Percentiles rank a stretch among this genome's conserved stretches.
These are phyloP conservation scores for Phyllopteryx taeniolatus DNA, from an alignment of 2,113 vertebrate genomes.

Conservation along the genomic window DNA sequence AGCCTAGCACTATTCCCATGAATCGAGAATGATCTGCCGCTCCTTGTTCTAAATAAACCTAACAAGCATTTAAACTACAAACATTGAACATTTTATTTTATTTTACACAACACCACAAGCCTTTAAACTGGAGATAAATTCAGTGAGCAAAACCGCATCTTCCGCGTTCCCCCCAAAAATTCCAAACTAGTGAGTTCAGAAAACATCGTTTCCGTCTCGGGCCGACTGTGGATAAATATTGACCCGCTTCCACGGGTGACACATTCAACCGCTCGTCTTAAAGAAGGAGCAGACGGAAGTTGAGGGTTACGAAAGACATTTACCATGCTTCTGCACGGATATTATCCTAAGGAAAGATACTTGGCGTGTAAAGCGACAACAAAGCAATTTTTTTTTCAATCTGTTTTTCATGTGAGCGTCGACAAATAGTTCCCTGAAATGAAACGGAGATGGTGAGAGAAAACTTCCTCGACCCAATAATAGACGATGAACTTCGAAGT, in stretches of 20 bases:
- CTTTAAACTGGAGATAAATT: not conserved
- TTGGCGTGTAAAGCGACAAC: not conserved
- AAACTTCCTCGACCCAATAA: not conserved
- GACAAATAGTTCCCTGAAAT: not conserved
- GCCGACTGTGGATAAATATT: slow-evolving; percentile 33
- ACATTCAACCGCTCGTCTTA: not conserved
- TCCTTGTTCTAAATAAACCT: too few species aligned
- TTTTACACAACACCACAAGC: not conserved
- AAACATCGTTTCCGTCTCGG: slow-evolving; percentile 4
- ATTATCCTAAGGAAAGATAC: slow-evolving; percentile 16
- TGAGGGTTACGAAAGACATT: slow-evolving; percentile 33
- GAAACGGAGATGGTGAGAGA: not conserved
- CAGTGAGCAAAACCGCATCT: not conserved
- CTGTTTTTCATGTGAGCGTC: not conserved
- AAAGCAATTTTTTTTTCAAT: not conserved
- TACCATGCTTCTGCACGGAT: slow-evolving; percentile 9
- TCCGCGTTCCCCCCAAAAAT: not conserved
- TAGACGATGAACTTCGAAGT: not conserved
- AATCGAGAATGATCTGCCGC: too few species aligned
- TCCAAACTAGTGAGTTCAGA: not conserved
- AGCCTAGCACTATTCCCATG: too few species aligned
- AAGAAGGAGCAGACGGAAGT: not conserved
- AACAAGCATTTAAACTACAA: too few species aligned
- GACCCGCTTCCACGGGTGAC: slow-evolving; percentile 41
- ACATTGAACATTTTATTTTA: too few species aligned